Percentiles rank a stretch among this genome's conserved stretches.
Evolutionary conservation across 1,140 invertebrate species (phyloP).

Genomic region (Matsumurasca onukii): DNA sequence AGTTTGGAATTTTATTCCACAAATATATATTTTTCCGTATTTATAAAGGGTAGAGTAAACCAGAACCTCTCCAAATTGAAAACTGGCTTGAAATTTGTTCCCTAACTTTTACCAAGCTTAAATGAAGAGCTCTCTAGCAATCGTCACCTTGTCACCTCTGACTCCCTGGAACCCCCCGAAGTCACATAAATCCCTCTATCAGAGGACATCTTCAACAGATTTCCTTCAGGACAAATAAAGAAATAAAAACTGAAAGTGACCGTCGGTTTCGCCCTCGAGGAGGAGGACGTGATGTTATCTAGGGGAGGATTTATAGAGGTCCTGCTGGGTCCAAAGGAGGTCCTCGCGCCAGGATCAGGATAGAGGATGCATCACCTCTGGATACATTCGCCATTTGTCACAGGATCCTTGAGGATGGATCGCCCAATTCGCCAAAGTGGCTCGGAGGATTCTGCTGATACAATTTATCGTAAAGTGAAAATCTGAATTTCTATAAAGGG

Average conservation of each 20-base stretch:
- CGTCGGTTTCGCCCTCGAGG: slow-evolving; percentile 23
- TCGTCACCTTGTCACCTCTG: no score
- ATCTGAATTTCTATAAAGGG: slow-evolving; percentile 12
- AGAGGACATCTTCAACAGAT: background rate
- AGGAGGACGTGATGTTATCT: slow-evolving; percentile 20
- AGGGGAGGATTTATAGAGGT: slow-evolving; percentile 18
- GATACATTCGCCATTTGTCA: slow-evolving; percentile 18
- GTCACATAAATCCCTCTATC: slow-evolving; percentile 17
- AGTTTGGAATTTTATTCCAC: no score
- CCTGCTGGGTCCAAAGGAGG: slow-evolving; percentile 19
- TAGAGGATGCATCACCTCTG: slow-evolving; percentile 16
- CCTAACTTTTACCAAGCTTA: no score
- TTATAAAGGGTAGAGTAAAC: no score
- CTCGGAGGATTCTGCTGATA: background rate
- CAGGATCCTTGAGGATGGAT: background rate
- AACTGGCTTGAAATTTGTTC: no score
- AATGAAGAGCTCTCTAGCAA: no score
- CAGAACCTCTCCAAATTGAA: no score
- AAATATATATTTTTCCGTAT: no score
- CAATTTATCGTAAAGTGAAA: slow-evolving; percentile 6
- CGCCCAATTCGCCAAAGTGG: slow-evolving; percentile 15
- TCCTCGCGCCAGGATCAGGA: background rate
- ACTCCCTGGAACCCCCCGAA: background rate
- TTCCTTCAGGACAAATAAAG: slow-evolving; percentile 24
- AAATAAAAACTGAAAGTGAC: slow-evolving; percentile 31